Conservation (phyloP, 2,888 invertebrate genomes). For the Drosophila affinis region DNA sequence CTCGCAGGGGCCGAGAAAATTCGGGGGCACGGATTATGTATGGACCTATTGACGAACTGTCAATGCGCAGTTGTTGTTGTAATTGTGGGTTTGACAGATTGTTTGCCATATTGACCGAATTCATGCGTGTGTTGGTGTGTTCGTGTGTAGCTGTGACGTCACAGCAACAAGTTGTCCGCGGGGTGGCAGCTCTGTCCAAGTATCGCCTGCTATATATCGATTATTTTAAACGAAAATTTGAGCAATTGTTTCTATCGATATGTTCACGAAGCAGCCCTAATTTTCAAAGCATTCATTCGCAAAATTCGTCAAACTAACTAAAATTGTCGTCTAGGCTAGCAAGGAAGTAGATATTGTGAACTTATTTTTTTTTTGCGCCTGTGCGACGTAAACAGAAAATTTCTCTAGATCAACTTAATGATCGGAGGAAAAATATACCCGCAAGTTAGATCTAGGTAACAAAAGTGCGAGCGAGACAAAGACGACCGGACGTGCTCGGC, state of each 20-base stretch:
- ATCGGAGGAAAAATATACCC: background rate
- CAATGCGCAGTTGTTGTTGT: conserved; percentile 62
- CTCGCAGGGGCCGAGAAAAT: conserved; percentile 44
- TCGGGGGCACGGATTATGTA: conserved; percentile 45
- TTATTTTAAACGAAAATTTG: too few species aligned
- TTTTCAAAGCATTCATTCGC: background rate
- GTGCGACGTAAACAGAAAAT: background rate
- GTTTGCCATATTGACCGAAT: conserved; percentile 80
- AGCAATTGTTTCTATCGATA: too few species aligned
- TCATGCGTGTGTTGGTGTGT: conserved; percentile 48
- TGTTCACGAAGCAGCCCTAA: too few species aligned
- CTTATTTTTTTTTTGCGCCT: background rate
- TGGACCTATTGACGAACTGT: conserved; percentile 80
- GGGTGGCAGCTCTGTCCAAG: conserved; percentile 25
- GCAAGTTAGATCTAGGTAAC: background rate
- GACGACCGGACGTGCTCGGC: conserved; percentile 67
- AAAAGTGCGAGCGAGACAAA: conserved; percentile 4
- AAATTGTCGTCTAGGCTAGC: background rate
- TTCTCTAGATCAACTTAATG: background rate
- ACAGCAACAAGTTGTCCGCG: conserved; percentile 66
- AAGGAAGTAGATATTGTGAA: background rate
- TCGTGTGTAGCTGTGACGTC: conserved; percentile 60
- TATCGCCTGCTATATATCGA: background rate
- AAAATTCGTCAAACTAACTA: background rate
- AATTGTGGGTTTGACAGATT: conserved; percentile 74